Evolutionary conservation across 2,888 invertebrate species (phyloP).

Genomic region (Nomada fabriciana): DNA sequence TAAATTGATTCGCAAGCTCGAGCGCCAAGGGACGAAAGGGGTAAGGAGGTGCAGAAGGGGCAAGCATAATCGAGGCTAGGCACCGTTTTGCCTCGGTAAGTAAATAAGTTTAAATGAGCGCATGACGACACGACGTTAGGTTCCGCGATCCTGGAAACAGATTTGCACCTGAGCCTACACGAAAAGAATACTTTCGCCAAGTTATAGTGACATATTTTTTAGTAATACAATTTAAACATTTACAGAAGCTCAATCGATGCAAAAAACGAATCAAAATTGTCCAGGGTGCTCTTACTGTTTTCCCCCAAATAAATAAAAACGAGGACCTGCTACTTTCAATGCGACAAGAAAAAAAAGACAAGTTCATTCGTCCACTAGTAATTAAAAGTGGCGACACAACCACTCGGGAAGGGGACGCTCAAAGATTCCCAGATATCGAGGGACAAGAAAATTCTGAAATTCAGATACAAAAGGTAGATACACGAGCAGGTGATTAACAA

Average conservation of each 20-base stretch:
- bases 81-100: conserved; percentile 72
- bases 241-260: not conserved
- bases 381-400: not conserved
- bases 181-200: not conserved
- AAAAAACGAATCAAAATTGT: not conserved
- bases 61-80: conserved; percentile 69
- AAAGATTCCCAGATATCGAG: not conserved
- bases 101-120: conserved; percentile 79
- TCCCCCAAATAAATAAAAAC: too few relatives aligned
- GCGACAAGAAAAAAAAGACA: too few relatives aligned
- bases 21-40: conserved; percentile 35
- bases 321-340: not conserved
- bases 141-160: conserved; percentile 35
- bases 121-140: conserved; percentile 54
- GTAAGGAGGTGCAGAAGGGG: conserved; percentile 31
- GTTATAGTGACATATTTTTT: not conserved
- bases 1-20: conserved; percentile 81
- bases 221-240: not conserved
- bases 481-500: conserved; percentile 19
- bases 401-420: not conserved
- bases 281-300: too few relatives aligned
- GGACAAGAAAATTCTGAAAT: conserved; percentile 2
- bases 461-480: conserved; percentile 1
- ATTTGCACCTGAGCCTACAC: not conserved
- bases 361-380: too few relatives aligned